These are phyloP conservation scores for Propithecus coquereli DNA, from an alignment of 2,113 vertebrate species.

Conservation along the genomic window DNA sequence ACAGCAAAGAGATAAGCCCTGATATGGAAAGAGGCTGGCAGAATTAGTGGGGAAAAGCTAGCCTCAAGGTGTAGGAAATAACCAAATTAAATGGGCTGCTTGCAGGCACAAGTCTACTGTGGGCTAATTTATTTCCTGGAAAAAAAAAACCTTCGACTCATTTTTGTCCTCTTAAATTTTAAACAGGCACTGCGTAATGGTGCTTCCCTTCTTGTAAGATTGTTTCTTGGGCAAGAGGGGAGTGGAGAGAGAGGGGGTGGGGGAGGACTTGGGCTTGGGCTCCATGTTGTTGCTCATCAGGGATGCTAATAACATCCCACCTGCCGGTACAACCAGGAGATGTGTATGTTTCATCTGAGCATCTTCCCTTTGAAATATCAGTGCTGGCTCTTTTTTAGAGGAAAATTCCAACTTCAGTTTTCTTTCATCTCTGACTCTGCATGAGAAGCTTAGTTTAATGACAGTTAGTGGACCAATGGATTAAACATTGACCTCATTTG, in stretches of 20 bases:
- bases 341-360: slow-evolving; percentile 59
- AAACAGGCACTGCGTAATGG: slow-evolving; percentile 71
- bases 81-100: slow-evolving; percentile 76
- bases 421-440: slow-evolving; percentile 69
- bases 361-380: slow-evolving; percentile 68
- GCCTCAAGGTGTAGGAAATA: slow-evolving; percentile 72
- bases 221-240: slow-evolving; percentile 35
- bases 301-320: slow-evolving; percentile 59
- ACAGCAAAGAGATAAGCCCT: slow-evolving; percentile 38
- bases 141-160: slow-evolving; percentile 67
- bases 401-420: slow-evolving; percentile 63
- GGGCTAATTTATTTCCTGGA: slow-evolving; percentile 77
- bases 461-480: slow-evolving; percentile 60
- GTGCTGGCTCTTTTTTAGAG: slow-evolving; percentile 54
- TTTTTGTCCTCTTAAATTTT: slow-evolving; percentile 78
- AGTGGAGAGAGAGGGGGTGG: not conserved
- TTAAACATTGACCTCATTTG: slow-evolving; percentile 71
- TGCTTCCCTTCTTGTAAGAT: slow-evolving; percentile 56
- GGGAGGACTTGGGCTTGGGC: not conserved
- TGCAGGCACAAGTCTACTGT: slow-evolving; percentile 78
- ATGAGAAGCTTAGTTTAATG: slow-evolving; percentile 60
- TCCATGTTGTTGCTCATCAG: slow-evolving; percentile 36
- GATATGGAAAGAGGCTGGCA: slow-evolving; percentile 52
- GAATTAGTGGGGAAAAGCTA: slow-evolving; percentile 67
- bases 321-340: slow-evolving; percentile 36